Base-by-base conservation (phyloP, 2,797 vertebrate species). In the Toxotes lorentzi region DNA sequence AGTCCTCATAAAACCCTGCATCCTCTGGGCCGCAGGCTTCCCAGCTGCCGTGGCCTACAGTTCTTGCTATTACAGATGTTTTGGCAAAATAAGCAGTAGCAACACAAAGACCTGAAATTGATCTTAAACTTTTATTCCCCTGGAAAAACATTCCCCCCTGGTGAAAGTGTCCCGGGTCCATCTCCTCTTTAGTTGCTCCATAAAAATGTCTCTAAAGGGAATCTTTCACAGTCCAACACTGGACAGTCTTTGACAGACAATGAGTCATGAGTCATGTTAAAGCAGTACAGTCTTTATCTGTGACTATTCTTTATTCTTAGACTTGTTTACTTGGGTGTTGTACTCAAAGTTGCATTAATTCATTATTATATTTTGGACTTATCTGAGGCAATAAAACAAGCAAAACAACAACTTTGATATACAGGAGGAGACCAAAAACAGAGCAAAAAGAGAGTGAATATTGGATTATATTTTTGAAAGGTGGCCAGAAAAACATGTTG, bases 31-130 rank as follows among this genome's bases (percentile, higher is more conserved):
- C n/a, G 19, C 70, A 11, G 77, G 67, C 78, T 65, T 73, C 67
- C 62, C 90, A 87, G 83, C 87, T 85, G 88, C 82, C 2, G 30
- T 80, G 86, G 81, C 79, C 79, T 85, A 87, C 86, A 81, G 89
- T 80, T 76, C 76, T 74, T 84, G 88, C 86, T 83, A 72, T 85
- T 74, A 89, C 87, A 93, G 89, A 88, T 91, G 90, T 83, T 91
- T 80, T 84, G 79, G 87, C 89, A 85, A 92, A 90, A 91, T 83
- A 86, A 82, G 91, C 86, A 78, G 85, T 81, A 91, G 83, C 87
- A 80, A 80, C 83, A 78, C 87, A 54, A 76, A 84, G 79, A 79
- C 82, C 66, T 74, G 83, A 72, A 81, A 79, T 68, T 65, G 83
- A 69, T 81, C 85, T 86, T 73, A 79, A 91, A 89, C 86, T 91